Base-by-base conservation (phyloP, 2,797 vertebrate species). In the Hafferia zeledoni region DNA sequence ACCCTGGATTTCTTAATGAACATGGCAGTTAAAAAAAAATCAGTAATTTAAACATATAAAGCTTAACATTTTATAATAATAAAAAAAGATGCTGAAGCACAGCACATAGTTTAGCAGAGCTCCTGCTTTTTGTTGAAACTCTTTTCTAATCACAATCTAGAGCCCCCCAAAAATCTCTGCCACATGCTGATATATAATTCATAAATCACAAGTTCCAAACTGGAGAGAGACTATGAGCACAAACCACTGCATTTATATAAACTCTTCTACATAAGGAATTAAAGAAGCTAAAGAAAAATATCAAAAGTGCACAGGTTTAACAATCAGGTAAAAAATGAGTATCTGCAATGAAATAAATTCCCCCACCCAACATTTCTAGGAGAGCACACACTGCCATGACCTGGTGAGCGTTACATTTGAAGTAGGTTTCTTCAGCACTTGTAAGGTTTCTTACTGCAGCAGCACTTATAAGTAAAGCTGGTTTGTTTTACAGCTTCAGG, bases 1-100 rank as follows among this genome's bases (percentile, higher is more conserved):
- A 99, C 99, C 99, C 99, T 99, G 99, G 99, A 99, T 99, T 99
- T 98, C 98, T 98, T 98, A 97, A 98, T 98, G 98, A 99, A 98
- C 97, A 99, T 99, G 99, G 99, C 98, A 99, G 98, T 98, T 33
- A 57, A 35, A 89, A 87, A 87, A 91, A 86, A 97, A 98, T 97
- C 98, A 98, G 98, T 97, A 98, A 98, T 98, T 97, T 97, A 98
- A 98, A 98, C 96, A 97, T 94, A 98, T 97, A 98, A 98, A 97
- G 97, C 98, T 97, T 97, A 98, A 97, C 96, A 95, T 98, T 92
- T 89, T 91, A 83, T 93, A 74, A 94, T 83, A 75, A 91, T 94
- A 95, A 96, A 97, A 96, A 97, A 98, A 98, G 96, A 97, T 97
- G 97, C 97, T 95, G 97, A 96, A 97, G 97, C 94, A 97, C 97